phyloP scores from a whole-genome alignment of 2,888 invertebrate genomes.

The Arenicola marina region DNA sequence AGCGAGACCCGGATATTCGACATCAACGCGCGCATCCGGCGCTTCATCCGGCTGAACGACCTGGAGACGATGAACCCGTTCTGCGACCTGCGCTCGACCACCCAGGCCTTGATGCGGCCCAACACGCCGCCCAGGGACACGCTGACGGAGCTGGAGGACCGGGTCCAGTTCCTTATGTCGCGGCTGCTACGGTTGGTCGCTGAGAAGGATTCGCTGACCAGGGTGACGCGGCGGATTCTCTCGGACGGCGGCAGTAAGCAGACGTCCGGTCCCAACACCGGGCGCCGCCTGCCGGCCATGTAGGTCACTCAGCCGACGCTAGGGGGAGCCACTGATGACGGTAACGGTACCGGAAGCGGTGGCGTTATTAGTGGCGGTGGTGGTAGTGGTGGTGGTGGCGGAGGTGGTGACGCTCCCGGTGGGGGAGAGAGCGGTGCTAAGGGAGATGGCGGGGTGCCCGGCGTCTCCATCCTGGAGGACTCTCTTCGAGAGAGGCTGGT shows the following conservation, averaged over 20 bases:
- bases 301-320: too few relatives aligned
- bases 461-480: background rate
- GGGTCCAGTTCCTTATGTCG: background rate
- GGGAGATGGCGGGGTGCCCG: background rate
- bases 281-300: background rate
- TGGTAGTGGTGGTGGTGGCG: too few relatives aligned
- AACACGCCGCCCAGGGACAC: background rate
- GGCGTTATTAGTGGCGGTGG: too few relatives aligned
- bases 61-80: background rate
- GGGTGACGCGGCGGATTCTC: too few relatives aligned
- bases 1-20: background rate
- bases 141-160: background rate
- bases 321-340: too few relatives aligned
- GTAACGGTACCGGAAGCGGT: too few relatives aligned
- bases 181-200: background rate
- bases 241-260: too few relatives aligned
- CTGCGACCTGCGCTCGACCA: background rate
- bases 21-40: background rate
- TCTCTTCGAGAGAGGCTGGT: background rate
- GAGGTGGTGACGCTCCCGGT: too few relatives aligned
- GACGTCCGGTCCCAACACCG: too few relatives aligned
- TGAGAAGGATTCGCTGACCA: background rate
- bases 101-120: background rate
- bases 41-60: background rate
- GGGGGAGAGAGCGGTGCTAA: too few relatives aligned